These are phyloP conservation scores for Isurus oxyrinchus DNA, from an alignment of 2,113 vertebrate genomes.

Conservation along the genomic window DNA sequence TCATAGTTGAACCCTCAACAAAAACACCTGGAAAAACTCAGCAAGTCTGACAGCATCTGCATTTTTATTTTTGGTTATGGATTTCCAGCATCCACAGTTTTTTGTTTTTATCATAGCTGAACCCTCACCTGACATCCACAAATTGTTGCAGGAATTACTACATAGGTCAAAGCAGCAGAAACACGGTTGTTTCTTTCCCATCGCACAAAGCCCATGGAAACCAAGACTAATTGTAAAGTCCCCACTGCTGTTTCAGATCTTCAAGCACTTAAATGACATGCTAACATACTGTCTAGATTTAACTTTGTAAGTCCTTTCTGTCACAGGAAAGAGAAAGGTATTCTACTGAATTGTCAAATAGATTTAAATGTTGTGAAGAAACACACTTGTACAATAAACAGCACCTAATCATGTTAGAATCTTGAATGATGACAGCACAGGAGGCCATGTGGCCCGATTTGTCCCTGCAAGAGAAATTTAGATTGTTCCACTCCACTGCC, in stretches of 20 bases:
- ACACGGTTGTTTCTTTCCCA: not conserved
- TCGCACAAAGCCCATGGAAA: not conserved
- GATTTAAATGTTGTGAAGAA: not conserved
- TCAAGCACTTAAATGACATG: not conserved
- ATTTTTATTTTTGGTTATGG: no score
- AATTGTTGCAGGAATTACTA: not conserved
- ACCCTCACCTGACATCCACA: not conserved
- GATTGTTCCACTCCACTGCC: no score
- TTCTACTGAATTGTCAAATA: not conserved
- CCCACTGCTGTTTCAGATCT: not conserved
- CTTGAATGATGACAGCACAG: no score
- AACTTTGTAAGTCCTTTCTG: not conserved
- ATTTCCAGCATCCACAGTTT: no score
- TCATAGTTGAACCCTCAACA: not conserved
- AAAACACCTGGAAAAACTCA: no score
- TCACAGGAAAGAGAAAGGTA: not conserved
- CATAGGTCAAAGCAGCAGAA: not conserved
- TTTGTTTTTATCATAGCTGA: not conserved
- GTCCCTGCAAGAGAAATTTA: no score
- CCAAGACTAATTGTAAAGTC: not conserved
- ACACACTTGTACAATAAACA: not conserved
- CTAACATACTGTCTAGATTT: not conserved
- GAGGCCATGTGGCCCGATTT: no score
- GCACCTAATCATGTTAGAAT: not conserved
- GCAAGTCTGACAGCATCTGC: no score